phyloP scores from a whole-genome alignment of 1,140 invertebrate species.

The Zaprionus nigranus region DNA sequence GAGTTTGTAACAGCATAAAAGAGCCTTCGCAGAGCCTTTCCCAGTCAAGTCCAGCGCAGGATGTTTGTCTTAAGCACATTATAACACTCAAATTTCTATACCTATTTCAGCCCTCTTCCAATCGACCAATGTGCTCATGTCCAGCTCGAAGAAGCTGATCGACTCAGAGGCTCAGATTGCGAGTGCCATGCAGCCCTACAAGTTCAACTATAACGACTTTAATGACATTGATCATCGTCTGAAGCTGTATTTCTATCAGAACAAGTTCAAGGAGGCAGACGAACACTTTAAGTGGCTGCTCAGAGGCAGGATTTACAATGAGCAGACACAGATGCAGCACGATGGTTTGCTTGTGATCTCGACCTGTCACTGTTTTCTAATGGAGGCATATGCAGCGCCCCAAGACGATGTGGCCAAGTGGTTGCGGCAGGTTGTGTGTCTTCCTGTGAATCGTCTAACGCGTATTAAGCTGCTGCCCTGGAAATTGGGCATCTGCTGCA shows the following conservation, averaged over 20 bases:
- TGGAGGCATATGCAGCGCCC: slow-evolving; percentile 85
- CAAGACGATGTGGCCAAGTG: slow-evolving; percentile 84
- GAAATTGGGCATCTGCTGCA: slow-evolving; percentile 74
- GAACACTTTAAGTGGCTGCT: slow-evolving; percentile 86
- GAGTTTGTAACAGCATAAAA: no score
- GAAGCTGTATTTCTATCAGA: slow-evolving; percentile 86
- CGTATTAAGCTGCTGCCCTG: slow-evolving; percentile 68
- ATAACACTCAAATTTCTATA: no score
- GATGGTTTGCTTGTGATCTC: slow-evolving; percentile 86
- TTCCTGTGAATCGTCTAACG: slow-evolving; percentile 61
- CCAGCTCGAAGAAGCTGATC: slow-evolving; percentile 69
- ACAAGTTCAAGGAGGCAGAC: slow-evolving; percentile 86
- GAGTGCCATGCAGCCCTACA: slow-evolving; percentile 66
- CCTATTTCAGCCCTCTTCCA: slow-evolving; percentile 67
- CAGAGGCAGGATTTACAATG: slow-evolving; percentile 85
- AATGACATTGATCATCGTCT: slow-evolving; percentile 86
- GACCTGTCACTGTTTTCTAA: slow-evolving; percentile 86
- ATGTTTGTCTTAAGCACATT: no score
- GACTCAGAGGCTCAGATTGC: slow-evolving; percentile 46
- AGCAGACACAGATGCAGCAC: slow-evolving; percentile 64
- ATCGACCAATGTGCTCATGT: slow-evolving; percentile 80
- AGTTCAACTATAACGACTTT: slow-evolving; percentile 87
- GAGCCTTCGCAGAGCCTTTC: no score
- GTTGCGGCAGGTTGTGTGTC: slow-evolving; percentile 62
- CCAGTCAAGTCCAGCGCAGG: no score